phyloP scores from a whole-genome alignment of 1,140 invertebrate species.

The Nasonia longicornis region DNA sequence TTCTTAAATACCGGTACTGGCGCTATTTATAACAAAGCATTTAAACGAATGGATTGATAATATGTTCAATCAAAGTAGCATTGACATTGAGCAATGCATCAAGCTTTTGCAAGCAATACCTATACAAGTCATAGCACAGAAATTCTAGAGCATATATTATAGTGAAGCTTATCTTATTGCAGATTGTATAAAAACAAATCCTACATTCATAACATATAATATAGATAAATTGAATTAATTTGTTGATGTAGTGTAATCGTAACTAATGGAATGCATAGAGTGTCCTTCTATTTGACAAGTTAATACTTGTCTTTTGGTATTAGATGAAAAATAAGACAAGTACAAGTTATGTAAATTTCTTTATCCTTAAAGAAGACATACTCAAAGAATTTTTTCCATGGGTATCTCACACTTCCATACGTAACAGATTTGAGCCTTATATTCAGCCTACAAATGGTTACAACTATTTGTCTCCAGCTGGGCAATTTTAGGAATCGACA shows the following conservation, averaged over 20 bases:
- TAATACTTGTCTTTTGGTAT: neutral
- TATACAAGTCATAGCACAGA: neutral
- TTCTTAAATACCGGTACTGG: neutral
- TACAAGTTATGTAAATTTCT: neutral
- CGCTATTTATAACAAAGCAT: constrained; percentile 11
- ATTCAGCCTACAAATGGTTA: neutral
- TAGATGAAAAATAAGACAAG: no score
- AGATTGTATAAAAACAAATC: neutral
- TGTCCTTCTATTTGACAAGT: neutral
- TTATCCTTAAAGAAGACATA: neutral
- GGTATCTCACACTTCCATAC: neutral
- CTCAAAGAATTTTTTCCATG: constrained; percentile 11
- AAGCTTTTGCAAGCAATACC: neutral
- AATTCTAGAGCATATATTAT: neutral
- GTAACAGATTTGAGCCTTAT: constrained; percentile 5
- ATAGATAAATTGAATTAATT: no score
- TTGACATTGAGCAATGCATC: constrained; percentile 30
- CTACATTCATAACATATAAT: neutral
- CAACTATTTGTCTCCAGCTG: neutral
- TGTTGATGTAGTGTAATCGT: neutral
- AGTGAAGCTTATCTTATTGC: neutral
- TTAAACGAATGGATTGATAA: neutral
- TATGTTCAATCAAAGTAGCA: constrained; percentile 9
- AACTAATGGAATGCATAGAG: neutral
- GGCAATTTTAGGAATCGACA: constrained; percentile 18